Conservation (phyloP, 2,888 invertebrate species). For the Lysandra bellargus region DNA sequence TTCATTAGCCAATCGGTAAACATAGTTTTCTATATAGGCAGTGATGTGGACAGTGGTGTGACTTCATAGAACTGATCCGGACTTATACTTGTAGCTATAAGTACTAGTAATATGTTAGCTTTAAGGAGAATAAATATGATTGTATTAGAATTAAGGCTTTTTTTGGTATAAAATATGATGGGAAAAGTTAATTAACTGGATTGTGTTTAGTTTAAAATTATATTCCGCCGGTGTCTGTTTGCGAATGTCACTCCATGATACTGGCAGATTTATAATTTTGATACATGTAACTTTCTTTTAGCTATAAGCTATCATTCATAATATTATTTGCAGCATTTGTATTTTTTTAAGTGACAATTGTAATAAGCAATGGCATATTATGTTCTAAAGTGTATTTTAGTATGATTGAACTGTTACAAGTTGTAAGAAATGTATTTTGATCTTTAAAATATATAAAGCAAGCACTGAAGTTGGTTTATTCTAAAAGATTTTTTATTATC, state of each 20-base stretch:
- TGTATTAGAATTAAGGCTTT: conserved; percentile 73
- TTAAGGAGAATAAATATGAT: conserved; percentile 75
- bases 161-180: conserved; percentile 61
- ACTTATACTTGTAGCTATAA: conserved; percentile 68
- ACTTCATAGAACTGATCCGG: conserved; percentile 69
- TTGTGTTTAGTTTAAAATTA: conserved; percentile 46
- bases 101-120: conserved; percentile 66
- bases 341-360: conserved; percentile 63
- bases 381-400: conserved; percentile 71
- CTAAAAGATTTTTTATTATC: conserved; percentile 32
- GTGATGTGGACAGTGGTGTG: conserved; percentile 74
- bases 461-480: conserved; percentile 54
- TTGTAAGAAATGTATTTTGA: conserved; percentile 78
- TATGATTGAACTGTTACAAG: conserved; percentile 75
- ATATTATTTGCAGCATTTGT: conserved; percentile 66
- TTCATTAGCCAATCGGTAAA: conserved; percentile 64
- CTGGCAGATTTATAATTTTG: conserved; percentile 52
- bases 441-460: conserved; percentile 76
- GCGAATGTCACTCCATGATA: conserved; percentile 34
- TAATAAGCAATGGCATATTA: conserved; percentile 55
- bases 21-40: conserved; percentile 62
- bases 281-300: conserved; percentile 45
- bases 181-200: conserved; percentile 55
- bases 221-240: conserved; percentile 21
- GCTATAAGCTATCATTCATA: conserved; percentile 62